Conservation (phyloP, 2,113 vertebrate genomes). For the Pterophyllum scalare region DNA sequence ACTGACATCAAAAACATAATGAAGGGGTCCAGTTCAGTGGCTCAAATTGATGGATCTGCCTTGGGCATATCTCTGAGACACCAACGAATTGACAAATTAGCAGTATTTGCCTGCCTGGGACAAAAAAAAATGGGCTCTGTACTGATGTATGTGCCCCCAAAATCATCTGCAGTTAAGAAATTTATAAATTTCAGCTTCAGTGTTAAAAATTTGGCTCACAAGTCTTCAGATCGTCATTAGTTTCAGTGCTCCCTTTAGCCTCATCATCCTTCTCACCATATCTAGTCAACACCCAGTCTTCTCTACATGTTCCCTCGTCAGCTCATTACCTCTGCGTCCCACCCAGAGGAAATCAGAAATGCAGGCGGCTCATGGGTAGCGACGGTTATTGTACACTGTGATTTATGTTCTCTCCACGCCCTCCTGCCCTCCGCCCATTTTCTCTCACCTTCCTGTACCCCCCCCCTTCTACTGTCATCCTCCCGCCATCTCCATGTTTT, state of each 20-base stretch:
- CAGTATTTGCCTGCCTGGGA: not conserved
- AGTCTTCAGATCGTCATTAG: not conserved
- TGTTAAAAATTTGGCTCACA: not conserved
- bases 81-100: not conserved
- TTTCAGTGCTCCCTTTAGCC: not conserved
- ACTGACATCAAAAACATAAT: not conserved
- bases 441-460: not conserved
- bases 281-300: not conserved
- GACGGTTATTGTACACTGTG: conserved; percentile 36
- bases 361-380: conserved; percentile 11
- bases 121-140: not conserved
- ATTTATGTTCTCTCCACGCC: conserved; percentile 51
- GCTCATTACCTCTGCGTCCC: not conserved
- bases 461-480: not conserved
- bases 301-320: not conserved
- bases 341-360: conserved; percentile 50
- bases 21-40: too few relatives aligned
- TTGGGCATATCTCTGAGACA: not conserved
- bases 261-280: not conserved
- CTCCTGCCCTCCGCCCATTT: not conserved
- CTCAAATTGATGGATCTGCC: too few relatives aligned
- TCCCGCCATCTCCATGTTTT: not conserved
- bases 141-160: not conserved
- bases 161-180: not conserved
- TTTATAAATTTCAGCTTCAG: not conserved